Evolutionary conservation across 1,140 invertebrate species (phyloP), one percentile per base, ranked within the genome.

Genomic region (Lepidurus packardi): DNA sequence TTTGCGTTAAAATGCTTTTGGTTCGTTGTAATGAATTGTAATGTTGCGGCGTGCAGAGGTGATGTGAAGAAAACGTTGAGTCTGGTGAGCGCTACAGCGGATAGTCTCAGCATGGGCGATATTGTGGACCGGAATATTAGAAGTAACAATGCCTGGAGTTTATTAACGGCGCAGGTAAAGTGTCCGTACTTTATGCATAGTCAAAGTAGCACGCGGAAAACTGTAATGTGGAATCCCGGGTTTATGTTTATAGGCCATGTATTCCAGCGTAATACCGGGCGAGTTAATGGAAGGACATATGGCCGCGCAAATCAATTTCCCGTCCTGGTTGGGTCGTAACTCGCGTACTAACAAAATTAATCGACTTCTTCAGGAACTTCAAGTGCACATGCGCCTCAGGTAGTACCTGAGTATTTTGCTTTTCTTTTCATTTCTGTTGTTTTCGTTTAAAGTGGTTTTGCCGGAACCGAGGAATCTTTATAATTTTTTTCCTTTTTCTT

Each of bases 321-420:
- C 98, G 6, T 84, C 88, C 24, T 99, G 97, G 96, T 89, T 99
- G 43, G 98, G 98, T 0, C 96, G 96, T 85, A 95, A 97, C 87
- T 98, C 97, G 0, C 84, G 53, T 76, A 88, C 89, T 76, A 90
- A 86, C 80, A 98, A 98, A 86, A 89, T 93, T 82, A 89, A 92
- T 53, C 86, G 96, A 43, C 86, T 97, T n/a, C 85, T 92, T 16
- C 91, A 93, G 83, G 93, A 96, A 84, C 86, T 98, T 76, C 90
- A 92, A 79, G 87, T 89, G 47, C 96, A 98, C 83, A 92, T 93
- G 76, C 87, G 92, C 81, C 87, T 92, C 73, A 91, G 89, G 92
- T 94, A 65, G n/a, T n/a, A 84, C 84, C 84, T 81, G 42, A 11
- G 43, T 1, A 74, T 76, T 24, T 45, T 47, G 79, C 75, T 25